Percentiles rank a stretch among this genome's conserved stretches.
Conservation (phyloP, 2,888 invertebrate genomes). For the Melanotus villosus region DNA sequence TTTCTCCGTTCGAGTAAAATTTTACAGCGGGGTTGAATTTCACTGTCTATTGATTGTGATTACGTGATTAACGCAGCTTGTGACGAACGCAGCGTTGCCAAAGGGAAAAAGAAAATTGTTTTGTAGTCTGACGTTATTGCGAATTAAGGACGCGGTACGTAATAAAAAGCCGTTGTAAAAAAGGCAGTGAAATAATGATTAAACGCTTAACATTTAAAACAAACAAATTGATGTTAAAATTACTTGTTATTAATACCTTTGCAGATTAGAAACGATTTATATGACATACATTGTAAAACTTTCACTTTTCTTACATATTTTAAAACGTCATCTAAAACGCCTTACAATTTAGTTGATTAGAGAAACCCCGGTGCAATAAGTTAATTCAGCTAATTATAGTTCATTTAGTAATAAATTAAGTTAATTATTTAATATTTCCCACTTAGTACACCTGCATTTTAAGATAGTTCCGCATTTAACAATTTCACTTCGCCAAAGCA, state of each 20-base stretch:
- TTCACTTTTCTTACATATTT: not conserved
- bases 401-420: not conserved
- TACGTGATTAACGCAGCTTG: not conserved
- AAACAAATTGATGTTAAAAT: not conserved
- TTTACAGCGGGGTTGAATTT: not conserved
- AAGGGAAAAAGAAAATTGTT: not conserved
- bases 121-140: not conserved
- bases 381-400: not conserved
- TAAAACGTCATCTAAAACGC: conserved; percentile 1
- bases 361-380: not conserved
- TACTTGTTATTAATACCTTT: conserved; percentile 8
- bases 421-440: not conserved
- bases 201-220: not conserved
- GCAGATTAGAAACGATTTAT: conserved; percentile 17
- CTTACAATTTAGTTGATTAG: not conserved
- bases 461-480: not conserved
- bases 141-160: not conserved
- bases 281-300: conserved; percentile 18
- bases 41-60: not conserved
- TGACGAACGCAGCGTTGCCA: not conserved
- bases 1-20: not conserved
- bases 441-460: not conserved
- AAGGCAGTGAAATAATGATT: conserved; percentile 7
- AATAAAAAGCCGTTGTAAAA: no score
- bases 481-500: no score